Evolutionary conservation across 2,888 invertebrate species (phyloP).

Genomic region (Chymomyza procnemis): DNA sequence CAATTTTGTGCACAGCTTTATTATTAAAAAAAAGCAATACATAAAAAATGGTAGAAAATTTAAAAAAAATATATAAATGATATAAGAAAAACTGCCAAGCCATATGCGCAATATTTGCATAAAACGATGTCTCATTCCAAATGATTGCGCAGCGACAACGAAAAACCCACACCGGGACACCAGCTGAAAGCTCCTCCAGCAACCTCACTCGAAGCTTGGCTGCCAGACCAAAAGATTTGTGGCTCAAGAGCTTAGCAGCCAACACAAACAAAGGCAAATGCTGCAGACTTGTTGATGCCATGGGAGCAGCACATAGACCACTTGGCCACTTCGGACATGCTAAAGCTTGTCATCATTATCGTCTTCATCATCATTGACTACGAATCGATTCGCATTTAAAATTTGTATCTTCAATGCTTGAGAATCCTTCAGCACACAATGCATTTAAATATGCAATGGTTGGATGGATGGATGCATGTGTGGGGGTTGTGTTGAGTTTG

Average conservation of each 20-base stretch:
- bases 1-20: constrained; percentile 16
- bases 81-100: constrained; percentile 12
- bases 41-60: background rate
- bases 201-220: background rate
- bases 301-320: constrained; percentile 16
- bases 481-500: constrained; percentile 47
- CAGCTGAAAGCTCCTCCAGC: background rate
- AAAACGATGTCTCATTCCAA: constrained; percentile 42
- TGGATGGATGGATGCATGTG: constrained; percentile 21
- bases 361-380: background rate
- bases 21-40: constrained; percentile 15
- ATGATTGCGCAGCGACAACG: constrained; percentile 42
- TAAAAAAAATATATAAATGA: constrained; percentile 4
- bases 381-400: constrained; percentile 64
- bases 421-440: constrained; percentile 36
- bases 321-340: background rate
- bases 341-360: background rate
- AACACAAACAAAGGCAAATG: constrained; percentile 10
- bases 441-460: constrained; percentile 44
- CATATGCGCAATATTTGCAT: constrained; percentile 62
- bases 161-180: background rate
- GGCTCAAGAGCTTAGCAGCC: constrained; percentile 52
- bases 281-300: constrained; percentile 57
- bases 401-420: constrained; percentile 56
- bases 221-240: constrained; percentile 46